Percentiles rank a stretch among this genome's conserved stretches.
phyloP scores from a whole-genome alignment of 2,797 vertebrate genomes.

The Poecilia velifera region DNA sequence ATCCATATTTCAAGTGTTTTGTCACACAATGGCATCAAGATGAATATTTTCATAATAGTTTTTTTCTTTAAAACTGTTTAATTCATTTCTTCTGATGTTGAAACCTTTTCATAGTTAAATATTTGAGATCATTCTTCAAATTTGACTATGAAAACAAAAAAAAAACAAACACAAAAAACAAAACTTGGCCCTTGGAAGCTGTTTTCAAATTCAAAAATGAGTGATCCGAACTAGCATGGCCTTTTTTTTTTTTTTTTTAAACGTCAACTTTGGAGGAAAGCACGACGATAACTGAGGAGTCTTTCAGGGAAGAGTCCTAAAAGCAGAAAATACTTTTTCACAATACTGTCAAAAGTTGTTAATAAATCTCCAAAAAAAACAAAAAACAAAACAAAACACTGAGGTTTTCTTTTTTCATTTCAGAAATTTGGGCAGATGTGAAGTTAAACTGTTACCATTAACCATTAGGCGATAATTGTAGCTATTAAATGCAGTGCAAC shows the following conservation, averaged over 20 bases:
- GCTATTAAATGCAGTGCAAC: not conserved
- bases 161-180: too few species aligned
- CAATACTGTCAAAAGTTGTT: not conserved
- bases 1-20: not conserved
- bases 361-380: not conserved
- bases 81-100: not conserved
- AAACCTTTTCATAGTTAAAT: not conserved
- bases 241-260: not conserved
- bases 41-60: not conserved
- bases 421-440: not conserved
- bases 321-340: not conserved
- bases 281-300: not conserved
- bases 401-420: not conserved
- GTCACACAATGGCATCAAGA: not conserved
- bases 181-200: not conserved
- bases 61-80: not conserved
- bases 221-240: not conserved
- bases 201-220: not conserved
- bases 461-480: not conserved
- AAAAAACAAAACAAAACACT: too few species aligned
- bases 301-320: not conserved
- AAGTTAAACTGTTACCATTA: not conserved
- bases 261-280: not conserved
- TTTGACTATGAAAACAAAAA: not conserved
- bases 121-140: not conserved